A percentile compares a stretch with the other conserved stretches of the same genome.
Evolutionary conservation across 2,888 invertebrate species (phyloP).

Genomic region (Trichacis sp.): DNA sequence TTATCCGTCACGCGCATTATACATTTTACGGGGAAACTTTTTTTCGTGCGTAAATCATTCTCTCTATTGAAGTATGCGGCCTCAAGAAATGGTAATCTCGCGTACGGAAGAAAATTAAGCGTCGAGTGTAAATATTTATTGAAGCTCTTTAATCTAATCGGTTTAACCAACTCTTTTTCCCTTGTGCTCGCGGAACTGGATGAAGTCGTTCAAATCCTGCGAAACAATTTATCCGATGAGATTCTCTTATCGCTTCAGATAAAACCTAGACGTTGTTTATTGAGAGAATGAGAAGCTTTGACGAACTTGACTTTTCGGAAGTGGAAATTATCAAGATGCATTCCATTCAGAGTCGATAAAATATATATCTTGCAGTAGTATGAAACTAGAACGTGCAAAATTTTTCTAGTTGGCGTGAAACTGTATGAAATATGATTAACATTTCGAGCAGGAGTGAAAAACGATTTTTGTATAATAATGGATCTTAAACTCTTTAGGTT

Average conservation of each 20-base stretch:
- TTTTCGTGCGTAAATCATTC: too few species aligned
- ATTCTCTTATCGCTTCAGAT: not conserved
- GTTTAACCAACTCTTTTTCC: not conserved
- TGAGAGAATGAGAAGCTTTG: not conserved
- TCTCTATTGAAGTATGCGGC: too few species aligned
- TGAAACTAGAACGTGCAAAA: too few species aligned
- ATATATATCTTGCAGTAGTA: too few species aligned
- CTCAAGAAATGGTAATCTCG: not conserved
- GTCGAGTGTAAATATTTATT: not conserved
- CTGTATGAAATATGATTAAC: too few species aligned
- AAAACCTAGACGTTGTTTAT: not conserved
- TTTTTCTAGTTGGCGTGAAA: too few species aligned
- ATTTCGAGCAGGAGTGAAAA: too few species aligned
- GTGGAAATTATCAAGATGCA: too few species aligned
- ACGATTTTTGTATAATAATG: too few species aligned
- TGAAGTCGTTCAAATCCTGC: not conserved
- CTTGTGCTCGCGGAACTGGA: not conserved
- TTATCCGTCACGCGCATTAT: constrained; percentile 2
- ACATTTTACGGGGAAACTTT: not conserved
- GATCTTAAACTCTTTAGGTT: too few species aligned
- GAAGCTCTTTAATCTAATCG: constrained; percentile 2
- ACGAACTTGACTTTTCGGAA: not conserved
- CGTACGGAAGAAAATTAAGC: not conserved
- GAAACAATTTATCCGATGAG: not conserved
- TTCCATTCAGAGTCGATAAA: too few species aligned